Evolutionary conservation across 2,888 invertebrate genomes (phyloP).

Genomic region (Apodemia mormo): DNA sequence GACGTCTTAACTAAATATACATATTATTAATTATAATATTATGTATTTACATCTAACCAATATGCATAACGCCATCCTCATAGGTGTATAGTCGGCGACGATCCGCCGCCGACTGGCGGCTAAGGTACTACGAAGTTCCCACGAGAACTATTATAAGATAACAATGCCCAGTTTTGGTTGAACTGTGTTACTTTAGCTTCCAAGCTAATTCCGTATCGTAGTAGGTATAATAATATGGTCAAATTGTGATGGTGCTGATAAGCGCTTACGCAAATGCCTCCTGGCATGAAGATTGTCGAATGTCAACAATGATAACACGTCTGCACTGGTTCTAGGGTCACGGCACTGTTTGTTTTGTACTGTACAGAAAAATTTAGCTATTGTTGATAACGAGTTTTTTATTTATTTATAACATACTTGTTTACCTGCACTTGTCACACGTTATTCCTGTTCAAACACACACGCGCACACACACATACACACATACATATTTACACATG

Average conservation of each 20-base stretch:
- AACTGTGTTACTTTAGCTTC: conserved; percentile 39
- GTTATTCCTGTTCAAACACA: too few species aligned
- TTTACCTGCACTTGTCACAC: background rate
- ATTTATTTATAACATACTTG: conserved; percentile 9
- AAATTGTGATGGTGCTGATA: conserved; percentile 45
- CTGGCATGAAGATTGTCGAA: conserved; percentile 60
- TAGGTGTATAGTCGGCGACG: conserved; percentile 66
- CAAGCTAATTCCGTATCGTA: conserved; percentile 1
- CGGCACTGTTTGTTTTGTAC: conserved; percentile 50
- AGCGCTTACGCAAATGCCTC: conserved; percentile 76
- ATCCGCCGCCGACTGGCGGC: conserved; percentile 70
- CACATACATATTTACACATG: too few species aligned
- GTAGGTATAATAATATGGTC: conserved; percentile 36
- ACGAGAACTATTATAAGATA: conserved; percentile 67
- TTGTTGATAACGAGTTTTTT: conserved; percentile 14
- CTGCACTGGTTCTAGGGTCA: conserved; percentile 59
- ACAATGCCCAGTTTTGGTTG: conserved; percentile 44
- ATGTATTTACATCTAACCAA: background rate
- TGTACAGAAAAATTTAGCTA: conserved; percentile 20
- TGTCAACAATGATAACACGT: conserved; percentile 70
- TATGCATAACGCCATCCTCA: conserved; percentile 34
- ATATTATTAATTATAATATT: too few species aligned
- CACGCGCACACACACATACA: too few species aligned
- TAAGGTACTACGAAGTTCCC: conserved; percentile 50
- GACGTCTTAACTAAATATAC: too few species aligned